phyloP scores from a whole-genome alignment of 64 coral and sea anemone species.

The Montipora foliosa region DNA sequence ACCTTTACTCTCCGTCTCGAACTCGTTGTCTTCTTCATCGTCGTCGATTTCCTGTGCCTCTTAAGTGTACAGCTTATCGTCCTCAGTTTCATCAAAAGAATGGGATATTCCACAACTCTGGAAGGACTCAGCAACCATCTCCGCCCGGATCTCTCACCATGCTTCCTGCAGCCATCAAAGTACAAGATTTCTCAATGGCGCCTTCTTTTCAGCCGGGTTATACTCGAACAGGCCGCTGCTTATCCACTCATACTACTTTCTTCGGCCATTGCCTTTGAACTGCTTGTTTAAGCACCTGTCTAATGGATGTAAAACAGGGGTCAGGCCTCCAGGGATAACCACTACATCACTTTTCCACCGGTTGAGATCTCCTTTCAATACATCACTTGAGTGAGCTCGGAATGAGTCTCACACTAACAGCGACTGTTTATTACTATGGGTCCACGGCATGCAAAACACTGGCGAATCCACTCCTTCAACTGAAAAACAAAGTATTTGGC shows the following conservation, averaged over 20 bases:
- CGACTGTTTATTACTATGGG: neutral
- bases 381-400: neutral
- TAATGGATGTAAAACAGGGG: no score
- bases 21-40: neutral
- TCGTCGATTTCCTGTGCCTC: neutral
- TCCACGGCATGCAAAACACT: neutral
- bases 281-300: no score
- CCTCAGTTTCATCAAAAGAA: constrained; percentile 38
- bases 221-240: no score
- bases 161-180: no score
- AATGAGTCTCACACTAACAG: no score
- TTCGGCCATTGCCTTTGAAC: neutral
- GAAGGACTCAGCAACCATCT: neutral
- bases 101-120: constrained; percentile 31
- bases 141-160: no score
- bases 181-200: no score
- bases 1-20: constrained; percentile 22
- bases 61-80: neutral
- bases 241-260: no score
- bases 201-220: no score
- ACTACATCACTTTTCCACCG: constrained; percentile 6
- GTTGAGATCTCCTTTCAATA: neutral
- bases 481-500: no score
- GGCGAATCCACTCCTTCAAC: no score
- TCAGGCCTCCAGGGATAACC: neutral